These are phyloP conservation scores for Plagiodera versicolora DNA, from an alignment of 2,888 invertebrate species.

Conservation along the genomic window DNA sequence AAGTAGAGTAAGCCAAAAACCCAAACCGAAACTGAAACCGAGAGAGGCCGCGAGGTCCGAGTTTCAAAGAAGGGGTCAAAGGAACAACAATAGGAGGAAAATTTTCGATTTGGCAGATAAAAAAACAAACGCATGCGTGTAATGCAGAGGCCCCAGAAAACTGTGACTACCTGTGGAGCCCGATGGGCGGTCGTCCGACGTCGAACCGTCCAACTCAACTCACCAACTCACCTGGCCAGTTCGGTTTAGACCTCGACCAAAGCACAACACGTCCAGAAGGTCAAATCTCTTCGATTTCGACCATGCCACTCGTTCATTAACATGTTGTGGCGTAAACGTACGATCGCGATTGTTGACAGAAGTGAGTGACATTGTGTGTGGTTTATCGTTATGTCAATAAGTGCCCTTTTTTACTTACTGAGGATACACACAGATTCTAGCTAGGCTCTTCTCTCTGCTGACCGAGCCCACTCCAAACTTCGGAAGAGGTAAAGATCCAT, in stretches of 20 bases:
- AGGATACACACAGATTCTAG: constrained; percentile 28
- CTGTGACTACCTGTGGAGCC: constrained; percentile 50
- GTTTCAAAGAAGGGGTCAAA: constrained; percentile 24
- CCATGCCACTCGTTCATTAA: constrained; percentile 37
- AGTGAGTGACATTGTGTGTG: constrained; percentile 37
- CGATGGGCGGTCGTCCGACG: constrained; percentile 51
- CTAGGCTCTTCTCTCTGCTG: too few species aligned
- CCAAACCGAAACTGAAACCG: too few species aligned
- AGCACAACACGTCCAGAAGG: constrained; percentile 44
- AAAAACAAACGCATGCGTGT: constrained; percentile 48
- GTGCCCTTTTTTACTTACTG: constrained; percentile 33
- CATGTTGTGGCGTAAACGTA: constrained; percentile 36
- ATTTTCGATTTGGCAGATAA: constrained; percentile 26
- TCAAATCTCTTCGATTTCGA: constrained; percentile 35
- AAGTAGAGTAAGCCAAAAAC: neutral
- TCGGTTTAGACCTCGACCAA: constrained; percentile 49
- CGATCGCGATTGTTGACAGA: constrained; percentile 35
- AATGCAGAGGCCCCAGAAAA: constrained; percentile 45
- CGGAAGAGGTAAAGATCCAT: constrained; percentile 30
- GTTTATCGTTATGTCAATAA: constrained; percentile 30
- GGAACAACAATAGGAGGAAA: constrained; percentile 25
- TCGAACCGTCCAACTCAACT: too few species aligned
- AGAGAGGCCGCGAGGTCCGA: neutral
- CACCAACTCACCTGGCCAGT: constrained; percentile 50
- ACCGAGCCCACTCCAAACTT: constrained; percentile 20